Evolutionary conservation across 2,797 vertebrate genomes (phyloP), one percentile per base, ranked within the genome.

Genomic region (Molossus alvarezi): DNA sequence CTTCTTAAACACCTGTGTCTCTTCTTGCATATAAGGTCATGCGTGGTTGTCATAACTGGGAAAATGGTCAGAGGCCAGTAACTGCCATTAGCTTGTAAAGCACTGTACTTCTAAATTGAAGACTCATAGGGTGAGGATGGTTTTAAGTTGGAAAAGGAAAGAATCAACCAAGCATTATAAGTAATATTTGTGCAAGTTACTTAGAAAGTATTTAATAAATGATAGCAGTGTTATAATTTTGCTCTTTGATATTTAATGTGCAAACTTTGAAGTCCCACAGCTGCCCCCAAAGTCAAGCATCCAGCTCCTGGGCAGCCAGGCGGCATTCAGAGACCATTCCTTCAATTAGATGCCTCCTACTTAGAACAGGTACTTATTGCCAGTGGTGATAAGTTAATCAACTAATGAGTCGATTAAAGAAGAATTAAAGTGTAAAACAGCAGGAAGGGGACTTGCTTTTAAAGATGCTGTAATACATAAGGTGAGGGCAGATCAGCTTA

Each of bases 401-500:
- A 95, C 94, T 95, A 97, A 95, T 85, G 92, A 97, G 86, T 95
- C 33, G 10, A 96, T 96, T 97, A 96, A 94, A 97, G 88, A 82
- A 95, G 88, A 95, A 98, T 97, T 97, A 97, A 94, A 96, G 94
- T 90, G 85, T 97, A 96, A 97, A 97, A 96, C 94, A 96, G 85
- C 79, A 82, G 95, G 91, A 91, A 95, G 23, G 58, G 64, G 60
- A 92, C 86, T 95, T 87, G 75, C 45, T 96, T 97, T 96, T 86
- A 89, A 97, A 95, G 92, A 94, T 84, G 51, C 72, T 79, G 45
- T 83, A 87, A 91, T 95, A 89, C 80, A 92, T 95, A 94, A 94
- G 92, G 88, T 95, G 97, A 95, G 94, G 83, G 82, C 90, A 95
- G 92, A 94, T 91, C 89, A 90, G 76, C 67, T 97, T 89, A 84